Evolutionary conservation across 1,140 invertebrate species (phyloP), one percentile per base, ranked within the genome.

Genomic region (Schmidtea mediterranea): DNA sequence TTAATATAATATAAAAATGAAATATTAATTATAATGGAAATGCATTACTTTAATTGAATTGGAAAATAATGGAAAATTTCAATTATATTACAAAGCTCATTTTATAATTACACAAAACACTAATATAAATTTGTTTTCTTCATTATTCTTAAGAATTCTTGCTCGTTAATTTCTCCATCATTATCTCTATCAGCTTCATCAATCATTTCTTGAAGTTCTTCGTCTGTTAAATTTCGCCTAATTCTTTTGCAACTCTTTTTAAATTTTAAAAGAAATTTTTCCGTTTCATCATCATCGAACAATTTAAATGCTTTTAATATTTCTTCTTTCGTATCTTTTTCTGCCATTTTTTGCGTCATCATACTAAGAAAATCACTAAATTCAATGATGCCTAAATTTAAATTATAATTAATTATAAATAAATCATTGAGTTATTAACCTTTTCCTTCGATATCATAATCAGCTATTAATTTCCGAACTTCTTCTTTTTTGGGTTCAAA

Each of bases 131-230:
- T 84, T 46, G 86, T 90, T 69, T 92, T 92, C 61, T 90, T 90
- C 86, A 94, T 94, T 23, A 95, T 87, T 54, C 79, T 70, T 23
- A 89, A 62, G 64, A 95, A 95, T 62, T 95, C 87, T 54, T 89
- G 80, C 62, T 87, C 79, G 58, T 80, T 89, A 41, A 95, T 81
- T 68, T 84, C 80, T 2, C 82, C 83, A 70, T 94, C 86, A 18
- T 82, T 82, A 71, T 94, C 83, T 58, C 77, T 68, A 64, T 95
- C 87, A 24, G 86, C 89, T 69, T 94, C 87, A 59, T 83, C 79
- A 52, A 95, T 90, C 89, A 95, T 95, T 71, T 95, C 87, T 64
- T 86, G 64, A 49, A 94, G 62, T 65, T 94, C 89, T 65, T 94
- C 86, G 66, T 92, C 86, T 12, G 80, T 84, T 23, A 95, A 67